These are phyloP conservation scores for Bellardia pandia DNA, from an alignment of 2,888 invertebrate species.

Conservation along the genomic window DNA sequence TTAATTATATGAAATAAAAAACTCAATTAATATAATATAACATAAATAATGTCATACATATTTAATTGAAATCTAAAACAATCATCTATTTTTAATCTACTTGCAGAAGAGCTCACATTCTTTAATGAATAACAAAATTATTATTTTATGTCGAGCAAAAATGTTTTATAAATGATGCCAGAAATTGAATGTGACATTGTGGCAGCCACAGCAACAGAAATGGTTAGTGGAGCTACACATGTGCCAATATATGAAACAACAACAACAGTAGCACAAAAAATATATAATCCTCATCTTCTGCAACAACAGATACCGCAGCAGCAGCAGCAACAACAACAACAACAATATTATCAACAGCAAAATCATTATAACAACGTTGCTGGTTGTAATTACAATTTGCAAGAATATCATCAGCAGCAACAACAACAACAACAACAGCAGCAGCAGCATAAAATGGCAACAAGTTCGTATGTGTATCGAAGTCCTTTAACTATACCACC, in stretches of 20 bases:
- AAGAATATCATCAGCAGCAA: slow-evolving; percentile 68
- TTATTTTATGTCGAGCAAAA: slow-evolving; percentile 23
- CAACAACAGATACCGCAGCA: slow-evolving; percentile 67
- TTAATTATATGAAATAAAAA: background rate
- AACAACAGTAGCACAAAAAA: slow-evolving; percentile 75
- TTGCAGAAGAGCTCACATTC: slow-evolving; percentile 8
- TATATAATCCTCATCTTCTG: slow-evolving; percentile 68
- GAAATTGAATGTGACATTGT: slow-evolving; percentile 83
- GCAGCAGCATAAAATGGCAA: slow-evolving; percentile 78
- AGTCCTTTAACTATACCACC: slow-evolving; percentile 82
- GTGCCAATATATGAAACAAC: slow-evolving; percentile 79
- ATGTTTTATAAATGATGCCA: slow-evolving; percentile 82
- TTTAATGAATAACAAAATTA: slow-evolving; percentile 15
- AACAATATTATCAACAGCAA: slow-evolving; percentile 72
- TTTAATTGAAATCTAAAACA: background rate
- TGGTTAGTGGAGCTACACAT: slow-evolving; percentile 80
- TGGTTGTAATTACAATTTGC: slow-evolving; percentile 59
- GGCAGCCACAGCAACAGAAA: slow-evolving; percentile 82
- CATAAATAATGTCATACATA: background rate
- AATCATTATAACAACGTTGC: slow-evolving; percentile 49
- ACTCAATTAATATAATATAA: background rate
- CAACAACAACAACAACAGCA: no score
- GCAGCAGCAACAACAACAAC: slow-evolving; percentile 74
- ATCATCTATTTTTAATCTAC: background rate
- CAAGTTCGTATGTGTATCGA: slow-evolving; percentile 82